Evolutionary conservation across 2,888 invertebrate species (phyloP), one percentile per base, ranked within the genome.

Genomic region (Epiblema foenella): DNA sequence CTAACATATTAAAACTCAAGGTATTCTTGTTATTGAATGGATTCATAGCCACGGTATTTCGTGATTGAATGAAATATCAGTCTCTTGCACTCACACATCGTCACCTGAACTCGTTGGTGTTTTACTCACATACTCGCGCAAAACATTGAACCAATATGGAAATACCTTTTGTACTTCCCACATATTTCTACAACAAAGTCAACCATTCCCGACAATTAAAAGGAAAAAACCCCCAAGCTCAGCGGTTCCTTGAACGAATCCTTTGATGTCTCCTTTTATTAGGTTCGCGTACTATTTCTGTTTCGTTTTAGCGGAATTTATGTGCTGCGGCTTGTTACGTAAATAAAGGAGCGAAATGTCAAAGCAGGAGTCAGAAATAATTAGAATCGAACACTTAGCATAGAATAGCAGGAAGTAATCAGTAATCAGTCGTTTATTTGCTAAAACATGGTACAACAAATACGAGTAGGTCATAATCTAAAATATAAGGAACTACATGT

Each of bases 181-280:
- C 29, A 37, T 39, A 46, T 66, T 56, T 18, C 24, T 20, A 52
- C 58, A 39, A 67, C 62, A 71, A 67, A 71, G 49, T 62, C 17
- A 17, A 37, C 18, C 46, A 59, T 54, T 56, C 33, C 63, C 60
- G 58, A 18, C 63, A 74, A 71, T 72, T 68, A 69, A 74, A 73
- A 72, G 65, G 60, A 73, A 73, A 74, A 73, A 69, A 58, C 73
- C 73, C 83, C 83, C 84, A 80, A 81, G 81, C 81, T 82, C 78
- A 78, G 83, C 77, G 83, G 83, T 81, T 87, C 87, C 81, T 75
- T 77, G 86, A 86, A 86, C 73, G 68, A 79, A 79, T 81, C 79
- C 88, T 91, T 91, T 90, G 89, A 90, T 87, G 87, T 89, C 85
- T 78, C 77, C 82, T 82, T 86, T 85, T 87, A 87, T 86, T 86